Evolutionary conservation across 2,797 vertebrate species (phyloP).

Genomic region (Schizothorax lantsangensis): DNA sequence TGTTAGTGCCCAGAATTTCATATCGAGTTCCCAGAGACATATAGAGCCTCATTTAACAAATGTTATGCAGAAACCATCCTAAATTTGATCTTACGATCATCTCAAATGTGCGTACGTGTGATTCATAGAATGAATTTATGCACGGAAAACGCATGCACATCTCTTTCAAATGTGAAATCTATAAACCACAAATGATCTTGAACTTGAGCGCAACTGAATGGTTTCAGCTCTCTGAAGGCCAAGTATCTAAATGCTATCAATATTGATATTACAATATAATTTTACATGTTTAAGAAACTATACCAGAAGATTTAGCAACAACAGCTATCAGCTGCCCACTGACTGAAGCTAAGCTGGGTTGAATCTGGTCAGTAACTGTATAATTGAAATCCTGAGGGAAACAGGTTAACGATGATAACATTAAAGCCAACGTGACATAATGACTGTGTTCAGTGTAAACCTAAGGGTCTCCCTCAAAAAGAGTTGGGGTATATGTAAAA

Average conservation of each 20-base stretch:
- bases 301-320: background rate
- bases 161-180: no score
- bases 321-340: background rate
- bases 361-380: background rate
- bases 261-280: background rate
- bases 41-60: no score
- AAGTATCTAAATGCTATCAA: background rate
- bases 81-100: no score
- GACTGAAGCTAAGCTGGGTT: background rate
- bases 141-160: no score
- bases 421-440: background rate
- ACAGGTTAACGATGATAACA: background rate
- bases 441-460: background rate
- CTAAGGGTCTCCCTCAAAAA: background rate
- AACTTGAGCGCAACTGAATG: no score
- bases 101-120: no score
- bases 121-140: no score
- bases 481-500: background rate
- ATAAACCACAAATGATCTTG: no score
- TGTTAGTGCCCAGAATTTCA: no score
- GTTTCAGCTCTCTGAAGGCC: background rate
- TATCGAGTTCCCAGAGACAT: no score
- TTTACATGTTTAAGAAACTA: background rate
- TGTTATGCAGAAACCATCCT: no score
- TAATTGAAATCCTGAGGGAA: background rate